Base-by-base conservation (phyloP, 2,888 invertebrate genomes). In the Volucella zonaria region DNA sequence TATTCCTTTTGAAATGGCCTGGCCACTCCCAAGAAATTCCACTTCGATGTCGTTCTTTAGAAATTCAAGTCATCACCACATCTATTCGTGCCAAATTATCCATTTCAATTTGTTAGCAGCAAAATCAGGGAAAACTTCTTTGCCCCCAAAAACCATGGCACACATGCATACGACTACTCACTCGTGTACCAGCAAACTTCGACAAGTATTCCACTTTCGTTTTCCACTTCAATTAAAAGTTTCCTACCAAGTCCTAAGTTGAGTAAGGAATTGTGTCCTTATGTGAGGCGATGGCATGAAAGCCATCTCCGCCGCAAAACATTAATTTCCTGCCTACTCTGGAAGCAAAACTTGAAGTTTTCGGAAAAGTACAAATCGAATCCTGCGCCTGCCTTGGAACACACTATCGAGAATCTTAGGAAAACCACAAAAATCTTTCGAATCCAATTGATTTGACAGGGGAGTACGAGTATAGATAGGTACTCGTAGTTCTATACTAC, bases 201-300 rank as follows among this genome's bases (percentile, higher is more conserved):
- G 52, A 54, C 47, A 52, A 66, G 64, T 52, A 51, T 54, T 42
- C 42, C 56, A 82, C 82, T 82, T 82, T 78, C 78, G 56, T 78
- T 82, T 82, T 78, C 75, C 79, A 83, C 79, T 83, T 79, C 83
- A 75, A 83, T 83, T 83, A 83, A 83, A 83, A 83, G 45, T 79
- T 83, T 83, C 58, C 18, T 70, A 18, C 23, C 9, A 51, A 73
- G 71, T 73, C 51, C 15, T 58, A 31, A 31, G 31, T 31, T 31
- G 31, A 6, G 31, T 31, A 31, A 31, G 6, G 31, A 31, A 6
- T 31, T 6, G 31, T 40, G 47, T 56, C 54, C 40, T 18, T 40
- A 51, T 11, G 15, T 47, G 40, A 9, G 11, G 45, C 15, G 54
- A 47, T 9, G 52, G 56, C 56, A 64, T 51, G 12, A 62, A 56